phyloP scores from a whole-genome alignment of 1,140 invertebrate genomes.

The Oncopodura yosiiana region DNA sequence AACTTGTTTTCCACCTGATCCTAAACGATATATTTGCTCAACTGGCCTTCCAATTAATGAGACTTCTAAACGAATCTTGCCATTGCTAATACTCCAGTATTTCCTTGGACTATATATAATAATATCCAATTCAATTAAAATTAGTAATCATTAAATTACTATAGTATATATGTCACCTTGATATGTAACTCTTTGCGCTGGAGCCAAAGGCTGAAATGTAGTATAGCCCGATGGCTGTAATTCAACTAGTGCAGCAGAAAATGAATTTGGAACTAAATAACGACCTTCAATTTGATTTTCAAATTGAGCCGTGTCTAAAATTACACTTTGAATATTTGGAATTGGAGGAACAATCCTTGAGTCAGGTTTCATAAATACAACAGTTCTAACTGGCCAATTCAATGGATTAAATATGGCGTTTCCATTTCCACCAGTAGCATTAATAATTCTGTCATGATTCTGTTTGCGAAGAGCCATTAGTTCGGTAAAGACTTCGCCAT shows the following conservation, averaged over 20 bases:
- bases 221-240: constrained; percentile 21
- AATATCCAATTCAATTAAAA: neutral
- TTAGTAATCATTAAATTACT: neutral
- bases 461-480: constrained; percentile 10
- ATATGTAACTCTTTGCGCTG: constrained; percentile 16
- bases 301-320: constrained; percentile 7
- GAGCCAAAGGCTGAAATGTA: constrained; percentile 12
- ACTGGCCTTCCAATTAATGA: constrained; percentile 18
- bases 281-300: constrained; percentile 21
- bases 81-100: constrained; percentile 17
- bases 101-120: neutral
- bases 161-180: neutral
- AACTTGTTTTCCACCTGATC: constrained; percentile 4
- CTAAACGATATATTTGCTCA: constrained; percentile 23
- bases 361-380: constrained; percentile 27
- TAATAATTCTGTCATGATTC: constrained; percentile 15
- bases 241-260: constrained; percentile 23
- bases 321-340: constrained; percentile 24
- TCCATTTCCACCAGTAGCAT: neutral
- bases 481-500: constrained; percentile 17
- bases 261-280: constrained; percentile 27
- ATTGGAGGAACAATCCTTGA: constrained; percentile 12
- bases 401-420: constrained; percentile 24
- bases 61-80: constrained; percentile 11
- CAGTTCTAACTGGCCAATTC: constrained; percentile 17